Evolutionary conservation across 2,888 invertebrate species (phyloP).

Genomic region (Diachrysia chrysitis): DNA sequence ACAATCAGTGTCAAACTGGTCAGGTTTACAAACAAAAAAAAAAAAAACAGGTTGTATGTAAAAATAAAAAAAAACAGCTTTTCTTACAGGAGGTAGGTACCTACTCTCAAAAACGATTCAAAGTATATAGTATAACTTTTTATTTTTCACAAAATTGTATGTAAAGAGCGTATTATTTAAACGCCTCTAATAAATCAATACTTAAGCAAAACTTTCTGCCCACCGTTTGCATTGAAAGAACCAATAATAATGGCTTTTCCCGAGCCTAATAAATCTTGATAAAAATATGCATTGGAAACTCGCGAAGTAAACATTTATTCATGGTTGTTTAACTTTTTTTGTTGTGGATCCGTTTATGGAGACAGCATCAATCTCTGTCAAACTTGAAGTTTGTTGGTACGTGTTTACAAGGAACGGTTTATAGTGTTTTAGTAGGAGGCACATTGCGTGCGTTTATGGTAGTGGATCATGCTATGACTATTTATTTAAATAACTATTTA

Average conservation of each 20-base stretch:
- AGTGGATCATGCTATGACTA: background rate
- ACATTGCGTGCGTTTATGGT: background rate
- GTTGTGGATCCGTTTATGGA: conserved; percentile 56
- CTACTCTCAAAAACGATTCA: too few relatives aligned
- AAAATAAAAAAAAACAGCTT: too few relatives aligned
- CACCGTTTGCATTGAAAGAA: conserved; percentile 28
- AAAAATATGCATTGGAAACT: conserved; percentile 70
- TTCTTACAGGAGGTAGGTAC: too few relatives aligned
- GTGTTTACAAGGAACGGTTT: conserved; percentile 23
- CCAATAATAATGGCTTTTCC: conserved; percentile 25
- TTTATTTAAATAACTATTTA: too few relatives aligned
- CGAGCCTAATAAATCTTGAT: conserved; percentile 52
- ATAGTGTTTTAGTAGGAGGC: too few relatives aligned
- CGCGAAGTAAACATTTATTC: conserved; percentile 69
- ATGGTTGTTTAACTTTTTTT: conserved; percentile 69
- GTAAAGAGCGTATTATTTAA: too few relatives aligned
- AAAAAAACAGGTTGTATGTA: too few relatives aligned
- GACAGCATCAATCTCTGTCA: conserved; percentile 70
- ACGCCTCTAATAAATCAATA: background rate
- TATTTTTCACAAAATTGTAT: too few relatives aligned
- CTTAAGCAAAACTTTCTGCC: conserved; percentile 3
- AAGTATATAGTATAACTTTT: too few relatives aligned
- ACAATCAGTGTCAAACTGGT: too few relatives aligned
- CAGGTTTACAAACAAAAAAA: too few relatives aligned
- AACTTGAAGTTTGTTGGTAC: conserved; percentile 45